These are phyloP conservation scores for Cordilura impudica DNA, from an alignment of 2,888 invertebrate species.

Conservation along the genomic window DNA sequence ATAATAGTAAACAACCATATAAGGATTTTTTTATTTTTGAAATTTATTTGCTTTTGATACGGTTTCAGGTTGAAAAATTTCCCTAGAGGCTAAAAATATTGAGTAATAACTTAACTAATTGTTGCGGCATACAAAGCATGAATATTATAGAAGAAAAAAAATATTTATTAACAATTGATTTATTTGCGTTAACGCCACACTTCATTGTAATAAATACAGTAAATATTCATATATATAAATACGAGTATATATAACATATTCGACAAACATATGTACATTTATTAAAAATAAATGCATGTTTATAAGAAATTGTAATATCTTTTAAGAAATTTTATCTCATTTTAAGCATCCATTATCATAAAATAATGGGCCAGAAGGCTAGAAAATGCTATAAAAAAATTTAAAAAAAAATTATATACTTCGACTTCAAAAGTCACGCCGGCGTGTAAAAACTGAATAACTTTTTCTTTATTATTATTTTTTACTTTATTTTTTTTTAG, in stretches of 20 bases:
- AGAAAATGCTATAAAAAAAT: too few species aligned
- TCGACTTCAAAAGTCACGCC: too few species aligned
- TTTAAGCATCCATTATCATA: slow-evolving; percentile 5
- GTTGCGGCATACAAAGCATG: slow-evolving; percentile 35
- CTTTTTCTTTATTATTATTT: too few species aligned
- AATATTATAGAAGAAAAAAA: background rate
- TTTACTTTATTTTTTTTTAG: too few species aligned
- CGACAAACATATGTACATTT: too few species aligned
- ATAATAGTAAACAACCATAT: slow-evolving; percentile 9
- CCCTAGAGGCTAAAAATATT: slow-evolving; percentile 55
- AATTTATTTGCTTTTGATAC: slow-evolving; percentile 1
- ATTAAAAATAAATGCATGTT: slow-evolving; percentile 30
- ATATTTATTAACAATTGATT: slow-evolving; percentile 42
- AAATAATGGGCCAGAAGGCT: background rate
- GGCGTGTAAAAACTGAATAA: too few species aligned
- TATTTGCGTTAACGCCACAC: slow-evolving; percentile 59
- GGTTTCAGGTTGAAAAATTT: slow-evolving; percentile 33
- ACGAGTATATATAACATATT: background rate
- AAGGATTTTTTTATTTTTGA: slow-evolving; percentile 23
- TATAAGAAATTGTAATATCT: slow-evolving; percentile 24
- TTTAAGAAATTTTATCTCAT: slow-evolving; percentile 24
- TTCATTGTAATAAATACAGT: slow-evolving; percentile 32
- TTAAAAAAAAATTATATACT: too few species aligned
- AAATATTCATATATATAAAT: slow-evolving; percentile 21
- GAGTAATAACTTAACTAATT: slow-evolving; percentile 61